Evolutionary conservation across 2,888 invertebrate species (phyloP).

Genomic region (Junonia oenone): DNA sequence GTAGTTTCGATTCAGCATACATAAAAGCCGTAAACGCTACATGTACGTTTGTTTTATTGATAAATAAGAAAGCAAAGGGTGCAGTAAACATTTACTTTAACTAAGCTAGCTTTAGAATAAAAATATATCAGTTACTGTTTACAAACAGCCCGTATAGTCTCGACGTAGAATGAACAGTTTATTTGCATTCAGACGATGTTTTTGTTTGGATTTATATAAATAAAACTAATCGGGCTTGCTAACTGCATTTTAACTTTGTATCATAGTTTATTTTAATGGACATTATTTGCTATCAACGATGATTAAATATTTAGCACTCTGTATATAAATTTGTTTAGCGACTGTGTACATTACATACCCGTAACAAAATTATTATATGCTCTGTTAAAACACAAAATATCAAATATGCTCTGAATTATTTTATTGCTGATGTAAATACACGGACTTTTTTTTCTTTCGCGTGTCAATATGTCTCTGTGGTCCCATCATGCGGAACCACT

Average conservation of each 20-base stretch:
- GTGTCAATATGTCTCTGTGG: too few relatives aligned
- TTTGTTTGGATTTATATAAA: background rate
- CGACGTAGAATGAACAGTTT: background rate
- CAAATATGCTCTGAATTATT: too few relatives aligned
- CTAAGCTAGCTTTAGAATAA: background rate
- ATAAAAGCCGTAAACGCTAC: conserved; percentile 13
- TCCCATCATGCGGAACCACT: too few relatives aligned
- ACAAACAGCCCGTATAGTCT: background rate
- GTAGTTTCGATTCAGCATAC: conserved; percentile 16
- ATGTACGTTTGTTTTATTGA: conserved; percentile 19
- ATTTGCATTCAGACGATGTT: background rate
- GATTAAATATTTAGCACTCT: background rate
- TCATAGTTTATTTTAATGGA: too few relatives aligned
- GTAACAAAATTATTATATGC: too few relatives aligned
- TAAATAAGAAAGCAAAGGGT: conserved; percentile 11
- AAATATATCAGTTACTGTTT: background rate
- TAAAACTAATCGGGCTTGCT: background rate
- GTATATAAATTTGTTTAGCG: too few relatives aligned
- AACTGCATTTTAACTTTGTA: too few relatives aligned
- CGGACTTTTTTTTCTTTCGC: too few relatives aligned
- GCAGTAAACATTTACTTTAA: conserved; percentile 9
- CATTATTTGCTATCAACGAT: background rate
- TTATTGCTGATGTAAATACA: too few relatives aligned
- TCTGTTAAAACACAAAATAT: too few relatives aligned
- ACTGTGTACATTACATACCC: too few relatives aligned